phyloP scores from a whole-genome alignment of 2,888 invertebrate species.

The Ophion ellenae region DNA sequence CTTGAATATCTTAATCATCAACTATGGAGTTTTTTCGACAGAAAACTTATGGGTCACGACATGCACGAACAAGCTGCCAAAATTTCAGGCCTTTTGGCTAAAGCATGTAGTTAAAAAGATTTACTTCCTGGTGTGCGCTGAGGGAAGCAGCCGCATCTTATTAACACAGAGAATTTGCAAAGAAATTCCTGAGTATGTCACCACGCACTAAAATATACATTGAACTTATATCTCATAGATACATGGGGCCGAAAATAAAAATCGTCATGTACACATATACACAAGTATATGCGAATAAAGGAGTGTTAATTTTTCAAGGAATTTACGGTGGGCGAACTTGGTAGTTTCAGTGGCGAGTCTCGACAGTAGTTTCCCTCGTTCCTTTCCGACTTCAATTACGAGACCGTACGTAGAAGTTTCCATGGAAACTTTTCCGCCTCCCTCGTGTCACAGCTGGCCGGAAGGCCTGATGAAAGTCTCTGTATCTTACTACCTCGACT shows the following conservation, averaged over 20 bases:
- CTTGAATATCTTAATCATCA: background rate
- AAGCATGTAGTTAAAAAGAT: background rate
- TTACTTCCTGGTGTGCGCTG: background rate
- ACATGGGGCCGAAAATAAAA: background rate
- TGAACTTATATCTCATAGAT: background rate
- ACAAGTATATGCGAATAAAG: background rate
- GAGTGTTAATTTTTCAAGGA: conserved; percentile 51
- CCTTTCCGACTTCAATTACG: conserved; percentile 52
- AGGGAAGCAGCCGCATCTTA: background rate
- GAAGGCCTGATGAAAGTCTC: conserved; percentile 25
- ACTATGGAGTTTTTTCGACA: background rate
- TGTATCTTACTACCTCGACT: background rate
- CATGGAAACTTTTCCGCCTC: conserved; percentile 37
- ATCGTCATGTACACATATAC: background rate
- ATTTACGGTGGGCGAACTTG: conserved; percentile 17
- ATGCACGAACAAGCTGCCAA: background rate
- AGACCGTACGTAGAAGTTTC: conserved; percentile 36
- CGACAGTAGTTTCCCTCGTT: conserved; percentile 29
- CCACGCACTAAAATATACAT: background rate
- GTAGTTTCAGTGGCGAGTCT: conserved; percentile 20
- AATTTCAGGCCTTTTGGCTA: background rate
- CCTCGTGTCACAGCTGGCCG: conserved; percentile 9
- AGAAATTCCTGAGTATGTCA: conserved; percentile 4
- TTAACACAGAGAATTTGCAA: background rate
- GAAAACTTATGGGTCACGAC: background rate